Base-by-base conservation (phyloP, 2,888 invertebrate species). In the Morpho deidamia region DNA sequence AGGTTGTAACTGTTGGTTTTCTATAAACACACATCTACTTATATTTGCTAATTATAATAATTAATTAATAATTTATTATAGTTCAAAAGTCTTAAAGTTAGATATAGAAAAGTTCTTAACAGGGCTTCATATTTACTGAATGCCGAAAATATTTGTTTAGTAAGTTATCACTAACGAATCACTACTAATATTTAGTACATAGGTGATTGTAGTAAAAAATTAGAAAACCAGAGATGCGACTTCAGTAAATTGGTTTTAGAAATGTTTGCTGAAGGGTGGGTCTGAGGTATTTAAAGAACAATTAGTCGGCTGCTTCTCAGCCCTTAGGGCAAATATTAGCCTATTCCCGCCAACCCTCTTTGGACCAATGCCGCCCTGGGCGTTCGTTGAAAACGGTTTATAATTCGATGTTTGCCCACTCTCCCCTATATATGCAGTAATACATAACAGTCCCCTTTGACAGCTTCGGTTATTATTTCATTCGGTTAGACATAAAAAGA, bases 301-400 rank as follows among this genome's bases (percentile, higher is more conserved):
- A 88, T 88, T 88, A 88, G 88, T 83, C 82, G 83, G 79, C 75
- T 81, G 83, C 84, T 81, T 79, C 75, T 76, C 83, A 81, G 79
- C 83, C 83, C 83, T 81, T 69, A 68, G 72, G 79, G 72, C 80
- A 86, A 88, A 87, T 87, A 85, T 87, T 87, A 84, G 85, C 74
- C 79, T 78, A 73, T 88, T 87, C 81, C 87, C 86, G 85, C 87
- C 86, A 85, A 84, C 86, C 86, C 85, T 84, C 81, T 76, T 78
- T 72, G 71, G 74, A 64, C 74, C 74, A 72, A 72, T 71, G 75
- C 80, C 80, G 84, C 86, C 78, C 72, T 72, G 77, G 76, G 84
- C 83, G 74, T 76, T 66, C 71, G 72, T 72, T 78, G 70, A 65
- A 72, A 82, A 81, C 74, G 82, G 79, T 83, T 83, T 81, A 78